Base-by-base conservation (phyloP, 2,888 invertebrate species). In the Seladonia tumulorum region DNA sequence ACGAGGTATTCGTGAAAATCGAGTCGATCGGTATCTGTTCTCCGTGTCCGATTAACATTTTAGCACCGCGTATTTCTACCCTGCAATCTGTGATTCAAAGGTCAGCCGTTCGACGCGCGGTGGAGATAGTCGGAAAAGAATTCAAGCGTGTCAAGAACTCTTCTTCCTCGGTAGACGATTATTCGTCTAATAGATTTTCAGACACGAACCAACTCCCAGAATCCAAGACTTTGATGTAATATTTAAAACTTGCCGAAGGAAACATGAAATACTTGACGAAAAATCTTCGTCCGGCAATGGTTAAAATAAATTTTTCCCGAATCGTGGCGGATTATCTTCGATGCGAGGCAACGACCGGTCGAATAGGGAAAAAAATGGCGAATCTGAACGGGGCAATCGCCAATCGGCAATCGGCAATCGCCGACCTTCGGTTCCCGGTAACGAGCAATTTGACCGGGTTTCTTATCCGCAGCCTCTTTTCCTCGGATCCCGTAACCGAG, bases 391-490 rank as follows among this genome's bases (percentile, higher is more conserved):
- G 29, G n/a, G 14, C 81, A n/a, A 60, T n/a, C 47, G 80, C 25
- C 16, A 4, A 76, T 71, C 76, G 63, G 14, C 81, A n/a, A 60
- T n/a, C 47, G 80, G 25, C 16, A 4, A 76, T 71, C 76, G 63
- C 45, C 57, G 18, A 14, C 16, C 49, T 42, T 60, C 45, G 66
- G 39, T 66, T 42, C 72, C 29, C 39, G 45, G 60, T 76, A 84
- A 86, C 80, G 75, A 86, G 39, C 84, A 39, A 72, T 83, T 76
- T 57, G 76, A 63, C 74, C 75, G 49, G 77, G 76, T 90, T 86
- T 79, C 81, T 84, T 84, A 81, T 89, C 79, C 68, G 70, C 63
- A 45, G 80, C 80, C 81, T 80, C 85, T 82, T 82, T 81, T 83
- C 82, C 74, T 75, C 25, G 71, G 82, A 86, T 82, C 80, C 72